phyloP scores from a whole-genome alignment of 2,797 vertebrate species.

The Cuculus canorus region DNA sequence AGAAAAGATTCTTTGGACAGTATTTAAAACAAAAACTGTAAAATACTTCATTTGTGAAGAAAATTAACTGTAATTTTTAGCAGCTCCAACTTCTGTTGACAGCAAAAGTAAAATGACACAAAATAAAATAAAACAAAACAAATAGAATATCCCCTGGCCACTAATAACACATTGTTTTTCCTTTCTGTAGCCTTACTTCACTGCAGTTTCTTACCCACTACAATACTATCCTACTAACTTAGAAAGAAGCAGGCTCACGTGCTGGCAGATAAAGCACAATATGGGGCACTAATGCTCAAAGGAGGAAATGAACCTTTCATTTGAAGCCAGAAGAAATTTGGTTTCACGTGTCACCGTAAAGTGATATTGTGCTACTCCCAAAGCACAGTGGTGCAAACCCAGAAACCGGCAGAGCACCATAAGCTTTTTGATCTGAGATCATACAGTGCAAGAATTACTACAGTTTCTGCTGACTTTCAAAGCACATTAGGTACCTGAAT shows the following conservation, averaged over 20 bases:
- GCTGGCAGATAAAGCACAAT: neutral
- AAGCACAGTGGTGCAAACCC: neutral
- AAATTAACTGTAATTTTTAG: neutral
- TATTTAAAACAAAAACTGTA: neutral
- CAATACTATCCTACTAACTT: neutral
- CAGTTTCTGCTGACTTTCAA: neutral
- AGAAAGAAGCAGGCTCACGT: neutral
- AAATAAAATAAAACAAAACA: neutral
- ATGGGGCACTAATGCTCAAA: neutral
- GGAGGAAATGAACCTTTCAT: neutral
- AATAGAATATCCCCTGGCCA: neutral
- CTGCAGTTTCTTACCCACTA: neutral
- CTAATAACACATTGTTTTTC: neutral
- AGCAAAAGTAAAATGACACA: neutral
- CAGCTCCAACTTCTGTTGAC: neutral
- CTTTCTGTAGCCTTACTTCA: neutral
- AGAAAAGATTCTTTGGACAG: neutral
- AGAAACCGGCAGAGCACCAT: neutral
- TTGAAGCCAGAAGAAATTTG: neutral
- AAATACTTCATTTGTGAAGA: neutral
- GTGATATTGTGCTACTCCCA: neutral
- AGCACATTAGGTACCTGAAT: neutral
- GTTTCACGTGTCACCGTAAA: neutral
- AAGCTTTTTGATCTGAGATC: neutral
- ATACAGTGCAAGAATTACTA: neutral